Percentiles rank a stretch among this genome's conserved stretches.
These are phyloP conservation scores for Apocheima hispidaria DNA, from an alignment of 2,888 invertebrate species.

Conservation along the genomic window DNA sequence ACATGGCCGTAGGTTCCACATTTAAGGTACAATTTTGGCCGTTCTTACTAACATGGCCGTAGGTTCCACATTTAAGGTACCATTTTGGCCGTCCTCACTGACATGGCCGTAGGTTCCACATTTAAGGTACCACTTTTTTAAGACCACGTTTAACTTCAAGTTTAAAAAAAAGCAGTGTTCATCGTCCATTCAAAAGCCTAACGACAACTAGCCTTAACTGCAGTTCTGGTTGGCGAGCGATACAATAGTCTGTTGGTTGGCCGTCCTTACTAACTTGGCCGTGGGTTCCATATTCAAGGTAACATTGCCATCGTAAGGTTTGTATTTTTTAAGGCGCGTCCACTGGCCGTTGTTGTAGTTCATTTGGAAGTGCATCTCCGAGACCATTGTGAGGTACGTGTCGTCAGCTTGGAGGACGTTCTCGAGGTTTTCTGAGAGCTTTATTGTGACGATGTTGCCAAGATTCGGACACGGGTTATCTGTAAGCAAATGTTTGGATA, in stretches of 20 bases:
- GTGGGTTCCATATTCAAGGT: conserved; percentile 79
- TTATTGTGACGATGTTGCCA: conserved; percentile 98
- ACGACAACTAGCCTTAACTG: conserved; percentile 56
- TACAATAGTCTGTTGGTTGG: conserved; percentile 76
- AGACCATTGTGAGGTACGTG: conserved; percentile 91
- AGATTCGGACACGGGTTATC: conserved; percentile 99
- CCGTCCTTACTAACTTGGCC: conserved; percentile 74
- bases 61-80: conserved; percentile 77
- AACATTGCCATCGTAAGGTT: conserved; percentile 88
- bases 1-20: conserved; percentile 77
- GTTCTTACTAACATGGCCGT: conserved; percentile 76
- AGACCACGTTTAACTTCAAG: too few relatives aligned
- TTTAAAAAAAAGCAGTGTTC: too few relatives aligned
- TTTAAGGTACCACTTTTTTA: too few relatives aligned
- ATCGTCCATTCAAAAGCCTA: conserved; percentile 20
- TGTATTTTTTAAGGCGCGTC: conserved; percentile 95
- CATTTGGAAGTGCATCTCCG: conserved; percentile 99
- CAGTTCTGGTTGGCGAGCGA: conserved; percentile 79
- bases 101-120: conserved; percentile 77
- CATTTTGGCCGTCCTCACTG: conserved; percentile 74
- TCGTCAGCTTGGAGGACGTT: conserved; percentile 95
- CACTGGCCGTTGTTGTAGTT: conserved; percentile 99
- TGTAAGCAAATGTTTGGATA: conserved; percentile 62
- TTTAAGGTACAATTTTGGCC: conserved; percentile 76
- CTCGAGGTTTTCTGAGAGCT: conserved; percentile 96